Evolutionary conservation across 2,888 invertebrate species (phyloP), one percentile per base, ranked within the genome.

Genomic region (Parnassius mnemosyne): DNA sequence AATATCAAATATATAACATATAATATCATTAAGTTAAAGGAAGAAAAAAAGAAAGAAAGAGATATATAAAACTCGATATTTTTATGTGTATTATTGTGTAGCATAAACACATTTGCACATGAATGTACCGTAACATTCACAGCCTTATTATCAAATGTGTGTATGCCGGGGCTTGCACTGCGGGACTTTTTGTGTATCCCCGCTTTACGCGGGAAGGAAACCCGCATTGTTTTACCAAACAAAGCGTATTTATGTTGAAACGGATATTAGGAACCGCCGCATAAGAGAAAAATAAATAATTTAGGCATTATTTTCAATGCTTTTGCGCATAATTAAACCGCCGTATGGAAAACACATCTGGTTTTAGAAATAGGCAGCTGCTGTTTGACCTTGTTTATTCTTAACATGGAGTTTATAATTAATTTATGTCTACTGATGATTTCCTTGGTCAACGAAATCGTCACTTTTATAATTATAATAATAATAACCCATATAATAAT

Each of bases 181-280:
- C 57, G 58, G 54, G 50, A 16, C 54, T 58, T 50, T 62, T 63
- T 63, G 50, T 63, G 43, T 34, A 47, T 16, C 47, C 25, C 25
- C 47, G 41, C 53, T 2, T 46, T 44, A 7, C 42, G 9, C 58
- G 62, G 58, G 54, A 58, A 58, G 51, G 41, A 13, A 41, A 13
- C 50, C 44, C 62, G 60, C 51, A 54, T 63, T 63, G 62, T 63
- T 63, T 54, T 54, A 62, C 13, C 16, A 20, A 42, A 61, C 43
- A 54, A 63, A 58, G 62, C 58, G 11, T 44, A 54, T 57, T 58
- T 54, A 46, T n/a, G 10, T 53, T 2, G 34, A 13, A 58, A 44
- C 57, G 58, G 58, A 58, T 54, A 55, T 63, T 50, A 58, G 58
- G 44, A 44, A 51, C 42, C 11, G 53, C 52, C 20, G 53, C 7